Base-by-base conservation (phyloP, 2,113 vertebrate genomes). In the Opisthocomus hoazin region DNA sequence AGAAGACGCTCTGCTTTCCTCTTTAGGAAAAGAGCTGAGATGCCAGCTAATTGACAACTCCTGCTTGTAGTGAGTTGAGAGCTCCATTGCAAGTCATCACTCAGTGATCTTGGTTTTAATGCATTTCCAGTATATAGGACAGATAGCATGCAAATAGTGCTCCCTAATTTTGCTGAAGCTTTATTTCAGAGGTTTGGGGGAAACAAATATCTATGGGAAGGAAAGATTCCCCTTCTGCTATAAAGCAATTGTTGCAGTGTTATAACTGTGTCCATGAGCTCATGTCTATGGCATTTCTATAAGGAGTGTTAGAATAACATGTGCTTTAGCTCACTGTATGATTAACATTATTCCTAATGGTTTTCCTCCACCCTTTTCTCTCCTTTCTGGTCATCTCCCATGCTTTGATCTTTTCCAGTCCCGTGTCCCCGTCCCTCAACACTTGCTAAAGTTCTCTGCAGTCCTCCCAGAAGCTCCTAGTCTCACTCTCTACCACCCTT, bases 261-360 rank as follows among this genome's bases (percentile, higher is more conserved):
- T 73, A 7, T 56, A 64, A 56, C 30, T 15, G 17, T 46, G 36
- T 11, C 65, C 26, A 18, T 45, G 85, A 76, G 24, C 48, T 87
- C 57, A 48, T 11, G 4, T 16, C n/a, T 39, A 12, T 32, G 27
- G 20, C 65, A 41, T 45, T 79, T 87, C 53, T 68, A 8, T 45
- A 69, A 79, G 78, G n/a, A 76, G 5, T 13, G 27, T 73, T 34
- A 61, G 18, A 18, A 54, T 89, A n/a, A 43, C 7, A 0, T n/a
- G 24, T 71, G 30, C 34, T 57, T 57, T 9, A 10, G 71, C 41
- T 45, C 8, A 17, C 5, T 37, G 27, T 21, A 23, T 15, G 29
- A 10, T 51, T 50, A 32, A 8, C 1, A 3, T 60, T 68, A 57
- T 24, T 29, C 39, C 8, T 64, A 32, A 26, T 0, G 0, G 37